These are phyloP conservation scores for Cephalotes varians DNA, from an alignment of 2,888 invertebrate genomes.

Conservation along the genomic window DNA sequence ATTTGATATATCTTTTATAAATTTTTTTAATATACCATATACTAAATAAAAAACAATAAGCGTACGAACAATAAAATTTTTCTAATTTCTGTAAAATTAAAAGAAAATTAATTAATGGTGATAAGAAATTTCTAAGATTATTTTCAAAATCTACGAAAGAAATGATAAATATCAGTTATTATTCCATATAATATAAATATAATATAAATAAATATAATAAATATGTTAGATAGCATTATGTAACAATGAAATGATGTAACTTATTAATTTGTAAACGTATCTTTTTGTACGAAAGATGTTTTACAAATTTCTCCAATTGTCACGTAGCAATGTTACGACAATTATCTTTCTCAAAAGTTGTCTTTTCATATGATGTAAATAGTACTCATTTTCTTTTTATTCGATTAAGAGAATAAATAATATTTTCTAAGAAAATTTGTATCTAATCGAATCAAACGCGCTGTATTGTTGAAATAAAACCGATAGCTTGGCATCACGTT, in stretches of 20 bases:
- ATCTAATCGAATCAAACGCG: background rate
- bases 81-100: background rate
- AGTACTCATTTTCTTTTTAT: background rate
- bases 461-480: slow-evolving; percentile 45
- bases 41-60: background rate
- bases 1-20: background rate
- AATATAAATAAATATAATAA: too few relatives aligned
- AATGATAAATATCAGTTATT: too few relatives aligned
- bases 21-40: background rate
- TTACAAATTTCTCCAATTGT: background rate
- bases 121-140: background rate
- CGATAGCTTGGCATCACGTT: background rate
- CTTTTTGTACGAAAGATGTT: background rate
- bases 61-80: background rate
- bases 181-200: too few relatives aligned
- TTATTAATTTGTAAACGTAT: background rate
- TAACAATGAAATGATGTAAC: background rate
- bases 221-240: background rate
- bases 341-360: background rate
- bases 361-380: background rate
- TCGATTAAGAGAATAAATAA: background rate
- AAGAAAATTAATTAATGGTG: background rate
- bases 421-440: too few relatives aligned
- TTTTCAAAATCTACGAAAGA: background rate
- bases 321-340: background rate